These are phyloP conservation scores for Nyctalus aviator DNA, from an alignment of 2,797 vertebrate species.

Conservation along the genomic window DNA sequence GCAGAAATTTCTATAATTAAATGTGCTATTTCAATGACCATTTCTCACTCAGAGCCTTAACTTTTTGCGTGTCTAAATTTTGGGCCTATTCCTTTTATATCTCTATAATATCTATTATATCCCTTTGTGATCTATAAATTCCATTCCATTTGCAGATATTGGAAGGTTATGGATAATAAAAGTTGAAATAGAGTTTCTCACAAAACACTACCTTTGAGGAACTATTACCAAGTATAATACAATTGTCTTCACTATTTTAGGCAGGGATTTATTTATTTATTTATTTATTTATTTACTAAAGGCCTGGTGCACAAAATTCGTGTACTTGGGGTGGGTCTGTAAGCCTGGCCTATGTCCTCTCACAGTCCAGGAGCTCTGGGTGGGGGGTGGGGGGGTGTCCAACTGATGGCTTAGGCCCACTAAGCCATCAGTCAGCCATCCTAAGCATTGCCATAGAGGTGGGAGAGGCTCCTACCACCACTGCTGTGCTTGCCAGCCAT, in stretches of 20 bases:
- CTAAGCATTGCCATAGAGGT: too few relatives aligned
- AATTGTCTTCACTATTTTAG: neutral
- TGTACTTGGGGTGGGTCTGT: too few relatives aligned
- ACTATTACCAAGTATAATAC: neutral
- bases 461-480: too few relatives aligned
- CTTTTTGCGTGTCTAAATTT: neutral
- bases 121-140: neutral
- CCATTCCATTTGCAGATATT: neutral
- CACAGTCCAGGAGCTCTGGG: too few relatives aligned
- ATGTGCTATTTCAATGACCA: neutral
- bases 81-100: neutral
- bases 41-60: neutral
- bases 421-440: too few relatives aligned
- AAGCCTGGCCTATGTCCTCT: too few relatives aligned
- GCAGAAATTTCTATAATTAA: neutral
- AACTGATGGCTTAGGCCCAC: too few relatives aligned
- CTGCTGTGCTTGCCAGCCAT: too few relatives aligned
- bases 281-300: too few relatives aligned
- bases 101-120: neutral
- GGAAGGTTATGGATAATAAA: neutral
- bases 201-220: neutral
- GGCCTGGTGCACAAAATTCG: too few relatives aligned
- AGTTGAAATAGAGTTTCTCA: conserved; percentile 5
- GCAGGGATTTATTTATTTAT: too few relatives aligned
- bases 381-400: too few relatives aligned